Evolutionary conservation across 2,888 invertebrate genomes (phyloP).

Genomic region (Himalopsyche kuldschensis): DNA sequence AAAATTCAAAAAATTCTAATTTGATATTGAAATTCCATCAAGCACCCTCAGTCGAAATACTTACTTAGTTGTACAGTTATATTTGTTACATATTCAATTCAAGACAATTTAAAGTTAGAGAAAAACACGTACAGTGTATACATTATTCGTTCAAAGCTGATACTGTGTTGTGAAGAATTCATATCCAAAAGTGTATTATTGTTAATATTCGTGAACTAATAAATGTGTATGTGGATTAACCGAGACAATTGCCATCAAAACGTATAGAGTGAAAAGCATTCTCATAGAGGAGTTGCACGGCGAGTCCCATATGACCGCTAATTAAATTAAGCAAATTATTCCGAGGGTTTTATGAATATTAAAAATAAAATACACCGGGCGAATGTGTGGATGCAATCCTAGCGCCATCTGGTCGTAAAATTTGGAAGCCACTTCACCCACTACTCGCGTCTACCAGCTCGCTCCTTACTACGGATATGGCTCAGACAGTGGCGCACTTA

Average conservation of each 20-base stretch:
- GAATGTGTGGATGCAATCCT: not conserved
- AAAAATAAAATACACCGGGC: not conserved
- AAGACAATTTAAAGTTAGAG: too few relatives aligned
- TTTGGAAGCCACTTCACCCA: not conserved
- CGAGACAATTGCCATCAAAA: not conserved
- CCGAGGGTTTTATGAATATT: not conserved
- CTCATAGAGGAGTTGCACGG: not conserved
- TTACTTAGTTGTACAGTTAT: too few relatives aligned
- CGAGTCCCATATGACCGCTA: not conserved
- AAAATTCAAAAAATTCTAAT: too few relatives aligned
- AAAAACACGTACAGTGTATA: too few relatives aligned
- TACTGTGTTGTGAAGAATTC: too few relatives aligned
- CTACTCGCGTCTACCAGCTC: not conserved
- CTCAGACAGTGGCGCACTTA: too few relatives aligned
- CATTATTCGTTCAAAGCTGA: too few relatives aligned
- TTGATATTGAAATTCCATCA: too few relatives aligned
- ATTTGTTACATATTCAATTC: too few relatives aligned
- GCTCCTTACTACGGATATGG: too few relatives aligned
- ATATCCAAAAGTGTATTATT: too few relatives aligned
- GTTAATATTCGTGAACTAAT: not conserved
- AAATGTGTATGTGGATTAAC: not conserved
- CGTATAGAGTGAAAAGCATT: not conserved
- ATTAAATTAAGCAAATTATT: not conserved
- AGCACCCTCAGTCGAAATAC: too few relatives aligned
- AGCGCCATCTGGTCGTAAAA: slow-evolving; percentile 27